Evolutionary conservation across 2,888 invertebrate species (phyloP), one percentile per base, ranked within the genome.

Genomic region (Papilio elwesi): DNA sequence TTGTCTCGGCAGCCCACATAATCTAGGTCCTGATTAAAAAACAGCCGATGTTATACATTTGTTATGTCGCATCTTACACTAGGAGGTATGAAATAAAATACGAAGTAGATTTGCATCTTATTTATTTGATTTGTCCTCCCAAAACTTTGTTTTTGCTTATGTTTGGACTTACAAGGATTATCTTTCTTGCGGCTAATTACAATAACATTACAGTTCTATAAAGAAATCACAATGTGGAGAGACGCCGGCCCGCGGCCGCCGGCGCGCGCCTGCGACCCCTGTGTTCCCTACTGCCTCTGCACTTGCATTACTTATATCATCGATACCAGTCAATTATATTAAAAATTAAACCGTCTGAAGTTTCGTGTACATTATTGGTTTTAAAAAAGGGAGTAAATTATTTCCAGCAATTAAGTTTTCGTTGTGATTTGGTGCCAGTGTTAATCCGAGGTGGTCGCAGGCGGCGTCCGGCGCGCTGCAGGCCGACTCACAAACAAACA

Each of bases 51-150:
- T 26, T 2, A 26, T 4, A 26, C 26, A 26, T 26, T 26, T 26
- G 2, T 26, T 26, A 26, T 26, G 26, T 4, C 26, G 26, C 26
- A 26, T 26, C 26, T 26, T 26, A 26, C 13, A 53, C 2, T 38
- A n/a, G 15, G 7, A 55, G 51, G 7, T 13, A 49, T 47, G 26
- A 86, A 91, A 91, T 88, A 81, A 91, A 92, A 91, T 87, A 83
- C 85, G 81, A 68, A 59, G 77, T 86, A 86, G 89, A 91, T 92
- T 92, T 89, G 88, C 89, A 89, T 92, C 89, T 89, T 91, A 92
- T 94, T 93, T 93, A 93, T 93, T 59, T 93, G 89, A 90, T 92
- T 89, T 88, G 91, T 92, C 91, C 92, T 90, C 86, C 86, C 88
- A 89, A 87, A 91, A 90, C 87, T 88, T 88, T 87, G 87, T 90